Evolutionary conservation across 2,113 vertebrate species (phyloP), one percentile per base, ranked within the genome.

Genomic region (Eonycteris spelaea): DNA sequence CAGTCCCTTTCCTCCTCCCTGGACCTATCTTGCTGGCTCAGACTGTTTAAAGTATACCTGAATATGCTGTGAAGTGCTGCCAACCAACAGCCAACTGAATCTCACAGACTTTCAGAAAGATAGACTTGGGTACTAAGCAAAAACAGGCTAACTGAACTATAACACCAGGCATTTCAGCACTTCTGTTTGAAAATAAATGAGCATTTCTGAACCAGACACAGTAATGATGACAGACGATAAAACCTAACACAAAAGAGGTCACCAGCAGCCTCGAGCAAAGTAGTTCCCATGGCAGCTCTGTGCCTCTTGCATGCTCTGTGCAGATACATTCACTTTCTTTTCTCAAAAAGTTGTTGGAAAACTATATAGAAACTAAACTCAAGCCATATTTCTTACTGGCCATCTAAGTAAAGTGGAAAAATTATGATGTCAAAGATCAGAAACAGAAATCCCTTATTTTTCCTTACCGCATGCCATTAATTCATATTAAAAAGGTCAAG

Each of bases 171-270:
- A 95, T 80, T 86, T 96, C 86, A 96, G 89, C 90, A 85, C 73
- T 6, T 93, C 68, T 59, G 51, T 73, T 85, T 90, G 84, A 79
- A 95, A 93, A 94, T 19, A 91, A 91, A 95, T 61, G 57, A 92
- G 73, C 18, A 59, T 79, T 91, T 96, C 53, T 91, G 67, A 95
- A 35, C 43, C 9, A 43, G 55, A n/a, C 48, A 63, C 14, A 85
- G n/a, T n/a, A 75, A 96, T 59, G 85, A 93, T 95, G 93, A 93
- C 91, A 94, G 95, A 75, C 70, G 86, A 77, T 53, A 75, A 96
- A 67, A 83, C 35, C 26, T 73, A 82, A 59, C 67, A 61, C 40
- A 26, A 71, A 84, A 61, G 45, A 79, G 92, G 88, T 95, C 95
- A 94, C 90, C 75, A 71, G 59, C 1, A 87, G 70, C 30, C n/a